phyloP scores from a whole-genome alignment of 2,113 vertebrate genomes.

The Sphaerodactylus townsendi region DNA sequence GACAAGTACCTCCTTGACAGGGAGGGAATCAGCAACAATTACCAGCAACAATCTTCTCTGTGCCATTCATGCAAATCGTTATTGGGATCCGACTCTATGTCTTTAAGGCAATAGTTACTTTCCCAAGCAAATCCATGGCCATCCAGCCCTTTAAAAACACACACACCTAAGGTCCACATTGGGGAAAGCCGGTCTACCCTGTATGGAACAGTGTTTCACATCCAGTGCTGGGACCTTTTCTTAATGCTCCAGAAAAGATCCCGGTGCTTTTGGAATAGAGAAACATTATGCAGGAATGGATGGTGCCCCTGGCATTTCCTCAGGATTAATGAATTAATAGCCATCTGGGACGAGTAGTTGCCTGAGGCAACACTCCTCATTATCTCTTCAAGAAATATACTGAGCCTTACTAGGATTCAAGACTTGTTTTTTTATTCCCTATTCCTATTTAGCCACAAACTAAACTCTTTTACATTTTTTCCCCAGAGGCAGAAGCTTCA shows the following conservation, averaged over 20 bases:
- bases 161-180: background rate
- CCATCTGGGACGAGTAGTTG: background rate
- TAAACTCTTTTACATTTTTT: slow-evolving; percentile 17
- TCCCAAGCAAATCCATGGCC: background rate
- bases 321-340: slow-evolving; percentile 18
- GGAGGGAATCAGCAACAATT: no score
- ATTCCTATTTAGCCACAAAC: background rate
- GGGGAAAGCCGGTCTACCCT: no score
- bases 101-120: background rate
- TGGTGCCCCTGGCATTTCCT: slow-evolving; percentile 2
- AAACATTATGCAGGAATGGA: slow-evolving; percentile 22
- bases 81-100: no score
- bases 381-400: slow-evolving; percentile 22
- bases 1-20: no score
- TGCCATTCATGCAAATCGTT: no score
- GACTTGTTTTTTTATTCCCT: background rate
- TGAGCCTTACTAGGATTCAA: background rate
- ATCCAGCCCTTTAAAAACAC: no score
- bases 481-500: background rate
- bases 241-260: slow-evolving; percentile 1
- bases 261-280: background rate
- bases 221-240: background rate
- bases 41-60: no score
- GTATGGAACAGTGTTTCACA: background rate
- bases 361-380: slow-evolving; percentile 20